phyloP scores from a whole-genome alignment of 2,888 invertebrate species.

The Cremastinae sp. region DNA sequence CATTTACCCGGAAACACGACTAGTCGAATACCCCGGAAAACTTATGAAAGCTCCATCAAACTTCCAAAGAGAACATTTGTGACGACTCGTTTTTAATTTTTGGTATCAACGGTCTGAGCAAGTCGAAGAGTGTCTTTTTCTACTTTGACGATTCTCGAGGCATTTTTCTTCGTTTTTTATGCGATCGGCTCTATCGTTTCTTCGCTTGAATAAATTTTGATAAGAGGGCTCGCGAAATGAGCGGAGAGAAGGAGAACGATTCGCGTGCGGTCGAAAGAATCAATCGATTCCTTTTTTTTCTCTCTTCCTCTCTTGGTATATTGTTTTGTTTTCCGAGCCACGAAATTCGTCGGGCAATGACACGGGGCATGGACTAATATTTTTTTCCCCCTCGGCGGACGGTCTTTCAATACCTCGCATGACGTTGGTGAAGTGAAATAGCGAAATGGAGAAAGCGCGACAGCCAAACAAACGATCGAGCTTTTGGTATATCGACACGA shows the following conservation, averaged over 20 bases:
- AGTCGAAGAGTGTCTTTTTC: neutral
- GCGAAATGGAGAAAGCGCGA: constrained; percentile 58
- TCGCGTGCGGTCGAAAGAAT: constrained; percentile 26
- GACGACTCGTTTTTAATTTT: too few relatives aligned
- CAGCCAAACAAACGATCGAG: constrained; percentile 61
- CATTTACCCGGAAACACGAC: constrained; percentile 15
- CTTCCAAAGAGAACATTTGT: neutral
- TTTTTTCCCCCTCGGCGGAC: constrained; percentile 28
- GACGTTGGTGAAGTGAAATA: constrained; percentile 60
- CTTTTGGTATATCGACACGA: constrained; percentile 60
- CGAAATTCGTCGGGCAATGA: constrained; percentile 39
- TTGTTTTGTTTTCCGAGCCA: constrained; percentile 9
- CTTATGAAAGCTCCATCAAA: neutral
- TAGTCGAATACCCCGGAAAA: neutral
- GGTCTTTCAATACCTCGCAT: constrained; percentile 44
- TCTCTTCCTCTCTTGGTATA: constrained; percentile 22
- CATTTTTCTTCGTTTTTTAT: too few relatives aligned
- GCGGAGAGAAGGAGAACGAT: constrained; percentile 13
- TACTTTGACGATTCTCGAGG: too few relatives aligned
- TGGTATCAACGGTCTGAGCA: too few relatives aligned
- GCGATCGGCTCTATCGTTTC: constrained; percentile 2
- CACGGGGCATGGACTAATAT: constrained; percentile 54
- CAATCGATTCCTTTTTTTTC: constrained; percentile 46
- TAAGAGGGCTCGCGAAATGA: neutral
- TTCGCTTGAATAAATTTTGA: constrained; percentile 27